phyloP scores from a whole-genome alignment of 2,113 vertebrate species.

The Fulica atra region DNA sequence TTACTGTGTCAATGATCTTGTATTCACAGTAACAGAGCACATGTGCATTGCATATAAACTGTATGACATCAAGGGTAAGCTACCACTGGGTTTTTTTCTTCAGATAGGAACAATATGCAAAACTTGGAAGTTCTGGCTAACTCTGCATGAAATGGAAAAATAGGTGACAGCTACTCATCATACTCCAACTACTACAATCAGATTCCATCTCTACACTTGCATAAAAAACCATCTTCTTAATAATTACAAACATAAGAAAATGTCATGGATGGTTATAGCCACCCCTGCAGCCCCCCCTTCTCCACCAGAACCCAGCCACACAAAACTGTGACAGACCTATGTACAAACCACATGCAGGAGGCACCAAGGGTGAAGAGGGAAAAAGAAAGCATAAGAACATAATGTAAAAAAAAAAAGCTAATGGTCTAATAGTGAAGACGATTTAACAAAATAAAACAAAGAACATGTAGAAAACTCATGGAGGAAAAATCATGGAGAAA shows the following conservation, averaged over 20 bases:
- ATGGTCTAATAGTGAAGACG: background rate
- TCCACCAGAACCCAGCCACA: no score
- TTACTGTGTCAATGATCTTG: background rate
- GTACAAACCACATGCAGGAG: background rate
- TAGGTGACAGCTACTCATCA: background rate
- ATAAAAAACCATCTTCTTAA: background rate
- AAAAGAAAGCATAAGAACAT: background rate
- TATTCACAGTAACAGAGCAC: background rate
- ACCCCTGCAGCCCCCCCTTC: no score
- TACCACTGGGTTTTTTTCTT: background rate
- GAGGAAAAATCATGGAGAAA: background rate
- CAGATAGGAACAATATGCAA: background rate
- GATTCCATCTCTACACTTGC: background rate
- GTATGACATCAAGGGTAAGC: background rate
- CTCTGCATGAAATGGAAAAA: background rate
- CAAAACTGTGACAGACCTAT: background rate
- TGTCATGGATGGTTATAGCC: background rate
- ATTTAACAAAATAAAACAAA: background rate
- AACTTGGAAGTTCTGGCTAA: background rate
- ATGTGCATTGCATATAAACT: background rate
- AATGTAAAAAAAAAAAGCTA: background rate
- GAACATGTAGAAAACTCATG: background rate
- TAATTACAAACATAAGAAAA: background rate
- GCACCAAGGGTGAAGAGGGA: background rate
- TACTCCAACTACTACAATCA: background rate